These are phyloP conservation scores for Luperina testacea DNA, from an alignment of 2,888 invertebrate genomes.

Conservation along the genomic window DNA sequence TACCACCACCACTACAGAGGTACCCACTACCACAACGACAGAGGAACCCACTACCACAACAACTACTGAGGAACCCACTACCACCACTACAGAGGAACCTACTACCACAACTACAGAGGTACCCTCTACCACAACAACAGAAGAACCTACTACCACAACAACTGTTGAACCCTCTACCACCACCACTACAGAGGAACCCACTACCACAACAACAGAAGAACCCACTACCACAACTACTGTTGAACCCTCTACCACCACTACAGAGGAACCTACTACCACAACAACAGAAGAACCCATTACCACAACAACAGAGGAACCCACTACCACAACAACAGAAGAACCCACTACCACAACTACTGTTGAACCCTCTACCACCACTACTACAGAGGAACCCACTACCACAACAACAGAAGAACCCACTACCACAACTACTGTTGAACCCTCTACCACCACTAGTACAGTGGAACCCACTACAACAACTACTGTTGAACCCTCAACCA, in stretches of 20 bases:
- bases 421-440: background rate
- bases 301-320: constrained; percentile 1
- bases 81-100: constrained; percentile 8
- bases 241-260: too few relatives aligned
- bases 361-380: too few relatives aligned
- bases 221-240: too few relatives aligned
- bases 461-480: background rate
- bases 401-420: background rate
- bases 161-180: too few relatives aligned
- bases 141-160: too few relatives aligned
- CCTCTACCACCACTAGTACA: background rate
- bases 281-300: constrained; percentile 20
- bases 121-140: background rate
- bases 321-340: background rate
- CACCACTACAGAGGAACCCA: background rate
- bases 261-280: background rate
- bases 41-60: background rate
- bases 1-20: background rate
- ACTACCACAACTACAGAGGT: background rate
- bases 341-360: too few relatives aligned
- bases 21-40: background rate
- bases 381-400: background rate
- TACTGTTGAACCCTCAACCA: background rate
- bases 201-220: constrained; percentile 17
- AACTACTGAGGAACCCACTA: background rate